Percentiles rank a stretch among this genome's conserved stretches.
Conservation (phyloP, 2,888 invertebrate species). For the Ochropleura plecta region DNA sequence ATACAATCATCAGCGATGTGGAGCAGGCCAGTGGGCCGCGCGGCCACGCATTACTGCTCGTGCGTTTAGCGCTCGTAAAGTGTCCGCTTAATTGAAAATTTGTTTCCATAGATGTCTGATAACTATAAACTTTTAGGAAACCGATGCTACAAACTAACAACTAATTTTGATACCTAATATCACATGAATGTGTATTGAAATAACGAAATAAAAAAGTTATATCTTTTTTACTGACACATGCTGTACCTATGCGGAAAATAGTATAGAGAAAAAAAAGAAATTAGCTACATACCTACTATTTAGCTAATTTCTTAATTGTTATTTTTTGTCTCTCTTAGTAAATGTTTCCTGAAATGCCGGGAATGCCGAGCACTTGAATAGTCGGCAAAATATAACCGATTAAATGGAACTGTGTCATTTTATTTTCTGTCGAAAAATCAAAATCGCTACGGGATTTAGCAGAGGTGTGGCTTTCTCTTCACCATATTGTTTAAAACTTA, state of each 20-base stretch:
- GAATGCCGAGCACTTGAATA: slow-evolving; percentile 8
- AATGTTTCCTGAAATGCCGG: neutral
- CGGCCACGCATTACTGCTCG: slow-evolving; percentile 70
- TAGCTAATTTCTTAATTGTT: neutral
- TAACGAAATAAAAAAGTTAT: neutral
- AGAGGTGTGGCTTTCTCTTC: slow-evolving; percentile 4
- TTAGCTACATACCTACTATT: too few species aligned
- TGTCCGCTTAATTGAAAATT: slow-evolving; percentile 52
- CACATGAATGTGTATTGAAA: neutral
- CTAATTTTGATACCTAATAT: neutral
- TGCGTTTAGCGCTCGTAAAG: slow-evolving; percentile 42
- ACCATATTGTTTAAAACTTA: neutral
- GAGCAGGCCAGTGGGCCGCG: slow-evolving; percentile 88
- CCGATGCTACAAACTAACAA: neutral
- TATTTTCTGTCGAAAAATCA: neutral
- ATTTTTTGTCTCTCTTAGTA: neutral
- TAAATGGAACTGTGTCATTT: slow-evolving; percentile 10
- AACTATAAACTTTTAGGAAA: neutral
- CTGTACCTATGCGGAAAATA: neutral
- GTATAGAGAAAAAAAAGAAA: neutral
- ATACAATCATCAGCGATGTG: slow-evolving; percentile 88
- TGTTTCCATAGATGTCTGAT: slow-evolving; percentile 20
- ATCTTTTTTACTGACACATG: neutral
- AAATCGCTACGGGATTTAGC: neutral
- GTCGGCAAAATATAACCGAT: slow-evolving; percentile 1